phyloP scores from a whole-genome alignment of 2,113 vertebrate genomes.

The Australoheros scitulus region DNA sequence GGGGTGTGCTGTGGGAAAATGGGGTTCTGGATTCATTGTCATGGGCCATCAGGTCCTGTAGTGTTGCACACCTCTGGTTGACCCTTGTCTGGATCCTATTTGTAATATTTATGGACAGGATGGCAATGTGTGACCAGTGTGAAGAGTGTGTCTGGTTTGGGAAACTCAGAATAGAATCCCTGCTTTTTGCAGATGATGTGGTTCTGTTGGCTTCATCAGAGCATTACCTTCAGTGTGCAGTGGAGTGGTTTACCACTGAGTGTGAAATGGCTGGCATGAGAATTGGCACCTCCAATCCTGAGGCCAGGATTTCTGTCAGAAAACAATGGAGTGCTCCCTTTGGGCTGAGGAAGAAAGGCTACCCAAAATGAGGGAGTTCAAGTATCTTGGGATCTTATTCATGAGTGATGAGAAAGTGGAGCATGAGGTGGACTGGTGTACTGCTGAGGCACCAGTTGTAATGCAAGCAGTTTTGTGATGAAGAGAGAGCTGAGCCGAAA shows the following conservation, averaged over 20 bases:
- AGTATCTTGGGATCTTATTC: too few relatives aligned
- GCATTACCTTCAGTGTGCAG: background rate
- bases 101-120: background rate
- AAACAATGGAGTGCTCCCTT: too few relatives aligned
- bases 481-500: too few relatives aligned
- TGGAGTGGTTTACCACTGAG: background rate
- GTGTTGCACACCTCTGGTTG: background rate
- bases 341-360: too few relatives aligned
- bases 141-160: background rate
- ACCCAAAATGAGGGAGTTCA: too few relatives aligned
- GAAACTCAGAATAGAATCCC: background rate
- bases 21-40: background rate
- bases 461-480: too few relatives aligned
- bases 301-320: too few relatives aligned
- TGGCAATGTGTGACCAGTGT: too few relatives aligned
- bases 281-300: background rate
- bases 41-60: background rate
- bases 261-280: background rate
- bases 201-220: background rate
- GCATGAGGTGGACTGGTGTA: too few relatives aligned
- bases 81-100: background rate
- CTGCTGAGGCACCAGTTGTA: too few relatives aligned
- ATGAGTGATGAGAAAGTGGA: too few relatives aligned
- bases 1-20: background rate
- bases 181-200: too few relatives aligned